A percentile compares a stretch with the other conserved stretches of the same genome.
Conservation (phyloP, 2,888 invertebrate species). For the Pristionchus exspectatus region DNA sequence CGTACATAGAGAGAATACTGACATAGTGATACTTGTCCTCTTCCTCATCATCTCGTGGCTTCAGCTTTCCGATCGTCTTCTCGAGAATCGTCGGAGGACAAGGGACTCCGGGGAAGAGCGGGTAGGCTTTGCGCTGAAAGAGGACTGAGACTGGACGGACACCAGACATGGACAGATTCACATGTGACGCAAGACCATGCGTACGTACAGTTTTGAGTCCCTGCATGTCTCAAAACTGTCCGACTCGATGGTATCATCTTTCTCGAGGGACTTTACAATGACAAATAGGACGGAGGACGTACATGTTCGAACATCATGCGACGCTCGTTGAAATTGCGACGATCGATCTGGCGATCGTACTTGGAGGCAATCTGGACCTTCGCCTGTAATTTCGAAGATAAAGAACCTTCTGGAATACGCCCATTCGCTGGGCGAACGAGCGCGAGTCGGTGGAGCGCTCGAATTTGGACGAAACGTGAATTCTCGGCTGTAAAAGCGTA, state of each 20-base stretch:
- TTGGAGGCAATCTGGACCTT: conserved; percentile 99
- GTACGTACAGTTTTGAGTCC: no score
- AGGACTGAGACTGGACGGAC: conserved; percentile 28
- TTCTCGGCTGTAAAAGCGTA: conserved; percentile 86
- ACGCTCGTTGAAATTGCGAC: conserved; percentile 83
- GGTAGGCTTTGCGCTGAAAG: conserved; percentile 72
- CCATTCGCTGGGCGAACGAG: conserved; percentile 67
- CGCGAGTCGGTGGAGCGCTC: conserved; percentile 97
- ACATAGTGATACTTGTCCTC: conserved; percentile 20
- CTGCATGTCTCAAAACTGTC: no score
- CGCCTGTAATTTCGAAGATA: conserved; percentile 82
- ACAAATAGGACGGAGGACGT: conserved; percentile 55
- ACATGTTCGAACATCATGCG: conserved; percentile 76
- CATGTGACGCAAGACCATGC: no score
- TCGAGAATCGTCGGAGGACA: conserved; percentile 74
- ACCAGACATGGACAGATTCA: neutral
- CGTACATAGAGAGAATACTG: no score
- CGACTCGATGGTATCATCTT: no score
- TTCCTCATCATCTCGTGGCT: neutral
- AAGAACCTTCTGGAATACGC: conserved; percentile 40
- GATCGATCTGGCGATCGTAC: conserved; percentile 97
- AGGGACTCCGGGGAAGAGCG: conserved; percentile 77
- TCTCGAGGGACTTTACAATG: neutral
- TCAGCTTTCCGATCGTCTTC: conserved; percentile 61
- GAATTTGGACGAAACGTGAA: conserved; percentile 98